Evolutionary conservation across 2,888 invertebrate species (phyloP).

Genomic region (Cryptocephalus primarius): DNA sequence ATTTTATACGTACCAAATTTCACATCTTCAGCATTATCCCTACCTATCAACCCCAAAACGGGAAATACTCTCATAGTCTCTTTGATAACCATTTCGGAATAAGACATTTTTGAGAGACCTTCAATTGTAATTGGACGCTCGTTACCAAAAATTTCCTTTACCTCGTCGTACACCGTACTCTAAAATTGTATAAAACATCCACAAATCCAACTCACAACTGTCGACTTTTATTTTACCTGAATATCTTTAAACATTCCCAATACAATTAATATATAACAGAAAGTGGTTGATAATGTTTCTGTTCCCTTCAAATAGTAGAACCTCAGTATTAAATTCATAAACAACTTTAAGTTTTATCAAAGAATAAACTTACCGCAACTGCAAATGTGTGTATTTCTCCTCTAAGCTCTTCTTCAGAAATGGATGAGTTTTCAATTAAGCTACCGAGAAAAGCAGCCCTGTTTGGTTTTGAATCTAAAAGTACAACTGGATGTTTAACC

Average conservation of each 20-base stretch:
- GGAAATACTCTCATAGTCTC: constrained; percentile 14
- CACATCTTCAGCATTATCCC: constrained; percentile 2
- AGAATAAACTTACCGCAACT: constrained; percentile 1
- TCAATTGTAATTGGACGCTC: neutral
- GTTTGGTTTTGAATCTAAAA: neutral
- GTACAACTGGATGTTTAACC: neutral
- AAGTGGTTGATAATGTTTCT: constrained; percentile 1
- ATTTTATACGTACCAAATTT: too few species aligned
- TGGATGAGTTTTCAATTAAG: neutral
- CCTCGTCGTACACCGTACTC: constrained; percentile 7
- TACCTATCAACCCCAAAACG: constrained; percentile 3
- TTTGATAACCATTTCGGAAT: constrained; percentile 10
- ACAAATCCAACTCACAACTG: neutral
- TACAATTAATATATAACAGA: constrained; percentile 1
- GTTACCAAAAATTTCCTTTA: constrained; percentile 2
- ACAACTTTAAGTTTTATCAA: too few species aligned
- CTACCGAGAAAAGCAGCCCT: neutral
- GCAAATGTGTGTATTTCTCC: neutral
- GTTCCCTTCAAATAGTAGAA: constrained; percentile 2
- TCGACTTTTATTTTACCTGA: neutral
- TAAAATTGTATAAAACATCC: neutral
- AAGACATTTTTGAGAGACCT: constrained; percentile 3
- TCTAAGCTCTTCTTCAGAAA: neutral
- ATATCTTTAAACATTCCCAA: constrained; percentile 5
- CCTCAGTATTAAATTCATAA: too few species aligned